These are phyloP conservation scores for Crioceris asparagi DNA, from an alignment of 2,888 invertebrate species.

Conservation along the genomic window DNA sequence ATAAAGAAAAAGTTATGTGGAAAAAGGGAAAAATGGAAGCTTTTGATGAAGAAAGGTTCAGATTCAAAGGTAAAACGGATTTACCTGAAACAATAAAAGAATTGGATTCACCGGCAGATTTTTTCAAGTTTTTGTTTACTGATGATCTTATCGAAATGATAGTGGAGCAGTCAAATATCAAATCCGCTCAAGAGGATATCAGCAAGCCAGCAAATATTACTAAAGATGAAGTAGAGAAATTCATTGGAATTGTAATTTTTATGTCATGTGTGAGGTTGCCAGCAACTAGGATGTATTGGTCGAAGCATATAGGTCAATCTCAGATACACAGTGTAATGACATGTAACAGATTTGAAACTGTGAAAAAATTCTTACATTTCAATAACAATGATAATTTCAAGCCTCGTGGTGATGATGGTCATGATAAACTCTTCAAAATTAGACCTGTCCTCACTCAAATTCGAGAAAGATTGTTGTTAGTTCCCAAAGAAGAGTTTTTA, in stretches of 20 bases:
- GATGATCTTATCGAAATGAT: slow-evolving; percentile 4
- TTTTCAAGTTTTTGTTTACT: slow-evolving; percentile 5
- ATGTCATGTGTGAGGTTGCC: slow-evolving; percentile 8
- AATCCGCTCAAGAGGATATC: slow-evolving; percentile 2
- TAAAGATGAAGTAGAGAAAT: slow-evolving; percentile 5
- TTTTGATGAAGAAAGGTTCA: too few relatives aligned
- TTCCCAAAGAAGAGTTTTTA: slow-evolving; percentile 5
- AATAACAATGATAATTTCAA: slow-evolving; percentile 9
- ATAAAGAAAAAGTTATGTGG: too few relatives aligned
- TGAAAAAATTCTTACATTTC: slow-evolving; percentile 9
- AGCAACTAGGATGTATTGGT: slow-evolving; percentile 8
- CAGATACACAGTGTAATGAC: slow-evolving; percentile 5
- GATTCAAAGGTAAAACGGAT: slow-evolving; percentile 2
- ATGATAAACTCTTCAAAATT: slow-evolving; percentile 9
- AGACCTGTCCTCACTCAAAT: slow-evolving; percentile 4
- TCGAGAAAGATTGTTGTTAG: slow-evolving; percentile 1
- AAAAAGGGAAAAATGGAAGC: too few relatives aligned
- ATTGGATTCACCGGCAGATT: slow-evolving; percentile 2
- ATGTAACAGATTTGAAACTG: slow-evolving; percentile 9
- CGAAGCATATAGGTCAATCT: slow-evolving; percentile 6
- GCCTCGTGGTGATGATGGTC: slow-evolving; percentile 7
- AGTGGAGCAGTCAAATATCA: slow-evolving; percentile 6
- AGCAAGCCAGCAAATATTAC: slow-evolving; percentile 4
- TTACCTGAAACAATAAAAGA: slow-evolving; percentile 3
- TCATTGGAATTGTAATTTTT: slow-evolving; percentile 6